Evolutionary conservation across 1,140 invertebrate species (phyloP), one percentile per base, ranked within the genome.

Genomic region (Scaptodrosophila lebanonensis): DNA sequence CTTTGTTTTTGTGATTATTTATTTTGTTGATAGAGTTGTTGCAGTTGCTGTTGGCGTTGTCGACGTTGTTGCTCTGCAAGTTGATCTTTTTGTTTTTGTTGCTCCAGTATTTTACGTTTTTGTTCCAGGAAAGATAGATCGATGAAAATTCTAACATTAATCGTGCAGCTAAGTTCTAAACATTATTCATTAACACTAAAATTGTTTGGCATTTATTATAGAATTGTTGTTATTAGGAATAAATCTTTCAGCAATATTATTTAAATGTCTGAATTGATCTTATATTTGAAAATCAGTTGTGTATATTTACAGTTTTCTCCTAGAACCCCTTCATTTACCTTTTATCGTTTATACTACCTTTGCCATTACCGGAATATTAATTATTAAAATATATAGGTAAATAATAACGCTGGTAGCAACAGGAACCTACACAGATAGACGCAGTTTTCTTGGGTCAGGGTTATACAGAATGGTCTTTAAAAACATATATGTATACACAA

Each of bases 71-170:
- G 85, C 56, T 87, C 66, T 68, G 70, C 75, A 54, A 68, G 79
- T 72, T 72, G 83, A 29, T 83, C 76, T 87, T 87, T 83, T 75
- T 87, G 73, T 82, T 87, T 87, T 86, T 88, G 88, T 75, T 87
- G 86, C 85, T 88, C 88, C 86, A 91, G 88, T 69, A 91, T 90
- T 89, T 90, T 88, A 85, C 90, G 90, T 92, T 93, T 93, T 89
- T 92, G 90, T 92, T 93, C 92, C 88, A 93, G 90, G 90, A 93
- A 93, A 89, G 92, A 93, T 66, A 91, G 89, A 89, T 91, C 91
- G 89, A 91, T 91, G 89, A 92, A 91, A 90, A 91, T 91, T 90
- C 91, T 91, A 89, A 89, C 86, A 86, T 86, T 86, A 86, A 86
- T 86, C 77, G 79, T 86, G 84, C 84, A 86, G 79, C 84, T 75